Evolutionary conservation across 2,888 invertebrate species (phyloP).

Genomic region (Drosophila crucigera): DNA sequence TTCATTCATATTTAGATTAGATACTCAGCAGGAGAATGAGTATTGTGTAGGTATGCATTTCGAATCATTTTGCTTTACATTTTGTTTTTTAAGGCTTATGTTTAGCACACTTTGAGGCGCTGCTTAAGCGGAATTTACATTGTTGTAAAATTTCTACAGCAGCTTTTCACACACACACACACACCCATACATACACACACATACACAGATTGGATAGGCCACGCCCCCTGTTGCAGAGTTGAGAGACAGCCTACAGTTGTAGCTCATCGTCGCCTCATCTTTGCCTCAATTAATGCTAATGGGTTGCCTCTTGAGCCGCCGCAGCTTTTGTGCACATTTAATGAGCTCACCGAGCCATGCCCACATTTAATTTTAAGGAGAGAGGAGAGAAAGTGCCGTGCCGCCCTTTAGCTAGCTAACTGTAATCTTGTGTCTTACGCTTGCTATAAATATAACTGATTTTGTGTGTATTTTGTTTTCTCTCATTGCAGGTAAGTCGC

Average conservation of each 20-base stretch:
- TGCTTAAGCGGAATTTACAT: conserved; percentile 36
- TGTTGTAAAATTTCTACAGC: conserved; percentile 24
- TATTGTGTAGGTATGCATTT: not conserved
- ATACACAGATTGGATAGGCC: not conserved
- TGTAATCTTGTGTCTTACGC: conserved; percentile 37
- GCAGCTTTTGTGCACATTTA: conserved; percentile 47
- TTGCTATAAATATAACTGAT: conserved; percentile 66
- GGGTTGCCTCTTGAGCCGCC: conserved; percentile 50
- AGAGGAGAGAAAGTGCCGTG: conserved; percentile 4
- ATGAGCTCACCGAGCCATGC: conserved; percentile 40
- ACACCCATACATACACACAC: not conserved
- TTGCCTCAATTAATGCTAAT: conserved; percentile 68
- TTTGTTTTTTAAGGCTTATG: conserved; percentile 13
- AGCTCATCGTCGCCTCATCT: conserved; percentile 55
- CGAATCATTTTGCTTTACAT: not conserved
- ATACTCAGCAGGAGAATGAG: not conserved
- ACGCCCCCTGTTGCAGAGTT: not conserved
- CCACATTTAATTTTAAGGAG: conserved; percentile 27
- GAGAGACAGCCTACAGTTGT: conserved; percentile 15
- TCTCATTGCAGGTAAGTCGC: conserved; percentile 73
- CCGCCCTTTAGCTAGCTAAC: conserved; percentile 11
- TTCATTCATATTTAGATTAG: not conserved
- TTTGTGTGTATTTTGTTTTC: conserved; percentile 39
- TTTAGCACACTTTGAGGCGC: conserved; percentile 31
- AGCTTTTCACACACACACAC: conserved; percentile 7